Conservation (phyloP, 2,113 vertebrate genomes). For the Bos javanicus region DNA sequence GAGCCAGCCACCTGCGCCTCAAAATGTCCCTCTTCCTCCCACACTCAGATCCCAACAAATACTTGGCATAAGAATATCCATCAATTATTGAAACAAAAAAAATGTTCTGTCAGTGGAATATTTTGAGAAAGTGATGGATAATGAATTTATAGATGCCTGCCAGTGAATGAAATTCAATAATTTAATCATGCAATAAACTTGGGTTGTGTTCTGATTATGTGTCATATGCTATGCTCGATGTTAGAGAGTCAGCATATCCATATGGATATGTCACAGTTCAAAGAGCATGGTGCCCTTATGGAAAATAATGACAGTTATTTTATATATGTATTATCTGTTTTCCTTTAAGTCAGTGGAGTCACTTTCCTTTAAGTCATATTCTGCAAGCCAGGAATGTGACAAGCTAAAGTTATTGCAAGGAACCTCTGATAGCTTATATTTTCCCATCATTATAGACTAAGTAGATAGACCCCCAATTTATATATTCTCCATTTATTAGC, state of each 20-base stretch:
- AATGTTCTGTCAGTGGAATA: not conserved
- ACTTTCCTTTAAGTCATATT: not conserved
- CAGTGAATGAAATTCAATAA: not conserved
- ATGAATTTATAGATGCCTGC: not conserved
- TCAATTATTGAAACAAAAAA: not conserved
- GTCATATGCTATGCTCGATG: not conserved
- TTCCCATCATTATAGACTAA: not conserved
- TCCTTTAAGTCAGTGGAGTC: not conserved
- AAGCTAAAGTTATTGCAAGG: not conserved
- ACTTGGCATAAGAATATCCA: not conserved
- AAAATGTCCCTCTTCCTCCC: not conserved
- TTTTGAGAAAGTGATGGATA: not conserved
- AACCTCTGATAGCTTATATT: not conserved
- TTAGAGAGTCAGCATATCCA: not conserved
- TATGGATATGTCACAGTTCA: not conserved
- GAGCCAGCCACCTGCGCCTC: accelerated
- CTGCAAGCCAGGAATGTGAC: not conserved
- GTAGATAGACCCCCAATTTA: not conserved
- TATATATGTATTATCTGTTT: not conserved
- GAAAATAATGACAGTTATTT: not conserved
- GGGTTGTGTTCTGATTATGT: not conserved
- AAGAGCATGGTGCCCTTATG: not conserved
- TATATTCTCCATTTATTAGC: not conserved
- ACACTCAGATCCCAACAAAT: not conserved
- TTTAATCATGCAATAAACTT: not conserved